Base-by-base conservation (phyloP, 1,140 invertebrate species). In the Drosophila sp. region DNA sequence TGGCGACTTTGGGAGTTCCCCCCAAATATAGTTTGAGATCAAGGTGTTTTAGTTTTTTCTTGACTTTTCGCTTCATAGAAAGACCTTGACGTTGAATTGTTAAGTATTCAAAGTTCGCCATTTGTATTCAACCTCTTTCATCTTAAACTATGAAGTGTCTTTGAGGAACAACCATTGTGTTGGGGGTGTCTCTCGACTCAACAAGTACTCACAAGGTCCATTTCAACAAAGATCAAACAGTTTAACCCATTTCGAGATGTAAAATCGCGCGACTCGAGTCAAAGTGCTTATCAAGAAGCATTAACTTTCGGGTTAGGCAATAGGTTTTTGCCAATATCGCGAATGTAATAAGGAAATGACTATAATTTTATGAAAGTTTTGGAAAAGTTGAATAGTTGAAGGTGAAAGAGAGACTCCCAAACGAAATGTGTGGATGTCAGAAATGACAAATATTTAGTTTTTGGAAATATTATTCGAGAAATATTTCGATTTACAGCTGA, bases 71-170 rank as follows among this genome's bases (percentile, higher is more conserved):
- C 44, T 47, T 17, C 44, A 7, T 44, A 27, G 27, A 17, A 50
- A 32, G 83, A 74, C 84, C 84, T 89, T 89, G 84, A 89, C 74
- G 80, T 84, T 89, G 80, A 87, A 83, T 80, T 70, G 61, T 68
- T 69, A 60, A 73, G 77, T 72, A 75, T 79, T 71, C 62, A 73
- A 40, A 62, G 83, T 67, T 47, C 63, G 61, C 25, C 7, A 73
- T 74, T 79, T 50, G 62, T 66, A 35, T 67, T 50, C 44, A 61
- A 64, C 56, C 56, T 70, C 47, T 58, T 66, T 70, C 30, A 38
- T 66, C 57, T 67, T 79, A 63, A 76, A 62, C 72, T 66, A 38
- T 77, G 41, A 66, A 77, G 74, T 78, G 61, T 50, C 44, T 29
- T 30, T 54, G 58, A 32, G 44, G 61, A 60, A 65, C 58, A 61